A percentile compares a stretch with the other conserved stretches of the same genome.
Evolutionary conservation across 2,888 invertebrate genomes (phyloP).

Genomic region (Ormia ochracea): DNA sequence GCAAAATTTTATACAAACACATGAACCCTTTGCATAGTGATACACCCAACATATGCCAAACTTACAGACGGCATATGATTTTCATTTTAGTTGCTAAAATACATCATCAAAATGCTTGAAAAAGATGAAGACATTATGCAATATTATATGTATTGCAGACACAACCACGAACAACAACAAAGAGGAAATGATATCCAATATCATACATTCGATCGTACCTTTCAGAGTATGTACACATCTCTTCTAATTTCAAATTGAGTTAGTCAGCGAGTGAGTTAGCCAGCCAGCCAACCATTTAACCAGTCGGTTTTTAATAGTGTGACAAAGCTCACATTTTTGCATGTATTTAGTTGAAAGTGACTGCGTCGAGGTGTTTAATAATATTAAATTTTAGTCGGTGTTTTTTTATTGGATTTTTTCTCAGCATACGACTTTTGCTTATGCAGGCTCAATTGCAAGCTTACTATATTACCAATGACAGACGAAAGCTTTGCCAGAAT

Average conservation of each 20-base stretch:
- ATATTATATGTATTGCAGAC: slow-evolving; percentile 23
- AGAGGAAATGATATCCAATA: slow-evolving; percentile 62
- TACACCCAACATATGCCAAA: slow-evolving; percentile 16
- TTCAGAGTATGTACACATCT: neutral
- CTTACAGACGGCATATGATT: slow-evolving; percentile 35
- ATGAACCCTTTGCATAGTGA: slow-evolving; percentile 22
- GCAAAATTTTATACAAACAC: slow-evolving; percentile 15
- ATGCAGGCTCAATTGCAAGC: too few species aligned
- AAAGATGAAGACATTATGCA: slow-evolving; percentile 47
- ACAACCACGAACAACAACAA: slow-evolving; percentile 35
- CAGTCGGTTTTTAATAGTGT: neutral
- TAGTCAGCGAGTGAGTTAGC: slow-evolving; percentile 4
- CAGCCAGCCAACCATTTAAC: neutral
- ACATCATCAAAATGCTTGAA: slow-evolving; percentile 14
- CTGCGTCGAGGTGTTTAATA: neutral
- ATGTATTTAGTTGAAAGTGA: neutral
- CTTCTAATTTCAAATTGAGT: slow-evolving; percentile 22
- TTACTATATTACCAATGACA: too few species aligned
- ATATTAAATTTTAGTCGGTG: neutral
- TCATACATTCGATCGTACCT: slow-evolving; percentile 37
- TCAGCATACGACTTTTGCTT: too few species aligned
- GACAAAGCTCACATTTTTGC: neutral
- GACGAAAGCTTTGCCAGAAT: too few species aligned
- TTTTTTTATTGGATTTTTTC: neutral
- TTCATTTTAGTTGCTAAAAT: slow-evolving; percentile 43